These are phyloP conservation scores for Coelogynopora nodosa DNA, from an alignment of 2,888 invertebrate species.

Conservation along the genomic window DNA sequence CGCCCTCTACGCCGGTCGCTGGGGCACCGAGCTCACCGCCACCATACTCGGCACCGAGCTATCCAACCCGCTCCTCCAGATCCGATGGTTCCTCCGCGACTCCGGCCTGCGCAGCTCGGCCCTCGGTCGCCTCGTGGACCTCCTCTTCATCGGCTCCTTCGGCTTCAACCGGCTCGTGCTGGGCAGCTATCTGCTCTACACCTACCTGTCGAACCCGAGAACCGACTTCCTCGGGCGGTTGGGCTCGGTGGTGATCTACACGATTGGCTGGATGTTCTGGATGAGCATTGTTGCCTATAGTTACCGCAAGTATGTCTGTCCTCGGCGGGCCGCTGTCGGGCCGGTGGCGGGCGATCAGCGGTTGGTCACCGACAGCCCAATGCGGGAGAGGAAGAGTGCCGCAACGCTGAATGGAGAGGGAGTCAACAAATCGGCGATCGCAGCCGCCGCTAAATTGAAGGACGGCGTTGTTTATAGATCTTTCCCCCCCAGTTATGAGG, in stretches of 20 bases:
- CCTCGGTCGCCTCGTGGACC: constrained; percentile 50
- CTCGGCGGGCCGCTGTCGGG: too few species aligned
- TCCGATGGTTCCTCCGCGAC: constrained; percentile 57
- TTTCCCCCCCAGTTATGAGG: too few species aligned
- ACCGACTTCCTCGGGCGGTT: constrained; percentile 53
- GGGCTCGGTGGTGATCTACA: constrained; percentile 56
- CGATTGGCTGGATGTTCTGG: constrained; percentile 56
- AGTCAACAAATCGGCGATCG: too few species aligned
- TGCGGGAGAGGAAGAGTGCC: too few species aligned
- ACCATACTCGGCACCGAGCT: constrained; percentile 58
- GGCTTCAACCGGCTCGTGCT: constrained; percentile 54
- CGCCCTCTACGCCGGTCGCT: constrained; percentile 51
- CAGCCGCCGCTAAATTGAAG: too few species aligned
- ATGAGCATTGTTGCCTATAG: constrained; percentile 18
- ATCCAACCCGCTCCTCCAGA: constrained; percentile 59
- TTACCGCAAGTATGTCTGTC: neutral
- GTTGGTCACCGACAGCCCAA: too few species aligned
- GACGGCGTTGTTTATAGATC: too few species aligned
- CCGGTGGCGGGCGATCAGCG: too few species aligned
- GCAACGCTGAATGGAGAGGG: too few species aligned
- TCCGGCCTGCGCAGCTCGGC: neutral
- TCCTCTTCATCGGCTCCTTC: constrained; percentile 56
- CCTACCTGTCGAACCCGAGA: constrained; percentile 53
- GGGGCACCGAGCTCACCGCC: constrained; percentile 59
- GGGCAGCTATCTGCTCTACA: constrained; percentile 53